phyloP scores from a whole-genome alignment of 2,797 vertebrate genomes.

The Pachyuromys duprasi region DNA sequence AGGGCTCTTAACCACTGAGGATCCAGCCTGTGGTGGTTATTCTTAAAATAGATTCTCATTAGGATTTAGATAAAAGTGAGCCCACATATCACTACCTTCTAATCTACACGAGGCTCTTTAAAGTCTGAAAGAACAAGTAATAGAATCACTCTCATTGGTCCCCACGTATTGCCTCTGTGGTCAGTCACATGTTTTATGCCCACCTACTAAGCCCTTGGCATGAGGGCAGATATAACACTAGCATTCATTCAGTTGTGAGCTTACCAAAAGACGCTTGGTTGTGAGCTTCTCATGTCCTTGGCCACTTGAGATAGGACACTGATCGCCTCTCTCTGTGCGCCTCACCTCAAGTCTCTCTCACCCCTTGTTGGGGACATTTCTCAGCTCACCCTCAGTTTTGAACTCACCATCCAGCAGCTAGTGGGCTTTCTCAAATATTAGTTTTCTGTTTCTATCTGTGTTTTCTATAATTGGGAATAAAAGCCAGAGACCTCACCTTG shows the following conservation, averaged over 20 bases:
- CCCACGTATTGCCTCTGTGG: neutral
- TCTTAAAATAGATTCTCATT: neutral
- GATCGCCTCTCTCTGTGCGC: neutral
- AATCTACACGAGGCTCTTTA: neutral
- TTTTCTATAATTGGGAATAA: neutral
- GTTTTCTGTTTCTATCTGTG: neutral
- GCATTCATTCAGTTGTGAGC: neutral
- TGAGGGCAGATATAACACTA: neutral
- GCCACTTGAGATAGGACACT: conserved; percentile 17
- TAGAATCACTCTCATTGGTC: neutral
- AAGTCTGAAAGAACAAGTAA: neutral
- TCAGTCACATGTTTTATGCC: neutral
- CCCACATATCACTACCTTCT: neutral
- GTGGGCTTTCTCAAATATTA: conserved; percentile 13
- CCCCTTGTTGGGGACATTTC: neutral
- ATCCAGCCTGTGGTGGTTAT: neutral
- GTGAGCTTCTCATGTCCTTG: neutral
- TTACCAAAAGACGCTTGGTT: neutral
- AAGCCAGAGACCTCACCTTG: neutral
- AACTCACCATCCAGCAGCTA: neutral
- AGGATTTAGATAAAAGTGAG: neutral
- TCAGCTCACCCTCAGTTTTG: neutral
- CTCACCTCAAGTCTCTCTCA: neutral
- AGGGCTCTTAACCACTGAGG: neutral
- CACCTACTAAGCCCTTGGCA: neutral